Conservation (phyloP, 2,113 vertebrate species). For the Aplodontia rufa region DNA sequence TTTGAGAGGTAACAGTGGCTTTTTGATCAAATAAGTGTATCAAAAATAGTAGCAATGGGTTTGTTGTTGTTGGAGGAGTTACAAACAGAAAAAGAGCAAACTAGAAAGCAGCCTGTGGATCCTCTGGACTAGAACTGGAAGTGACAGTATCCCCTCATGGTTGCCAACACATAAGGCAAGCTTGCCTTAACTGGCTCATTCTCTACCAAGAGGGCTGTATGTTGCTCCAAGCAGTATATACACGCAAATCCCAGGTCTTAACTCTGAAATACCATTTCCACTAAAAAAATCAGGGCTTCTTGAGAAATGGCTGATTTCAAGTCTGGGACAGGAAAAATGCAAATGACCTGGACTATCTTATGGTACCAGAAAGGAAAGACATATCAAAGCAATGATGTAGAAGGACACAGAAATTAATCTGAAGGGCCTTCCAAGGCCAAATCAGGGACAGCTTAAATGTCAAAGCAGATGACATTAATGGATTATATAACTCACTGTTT, state of each 20-base stretch:
- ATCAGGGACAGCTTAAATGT: background rate
- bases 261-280: background rate
- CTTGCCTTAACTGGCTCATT: background rate
- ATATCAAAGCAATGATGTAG: background rate
- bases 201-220: background rate
- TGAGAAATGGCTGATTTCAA: background rate
- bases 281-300: background rate
- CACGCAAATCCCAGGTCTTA: background rate
- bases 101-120: background rate
- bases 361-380: background rate
- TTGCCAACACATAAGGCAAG: background rate
- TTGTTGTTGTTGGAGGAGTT: background rate
- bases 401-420: background rate
- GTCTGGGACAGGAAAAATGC: background rate
- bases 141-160: background rate
- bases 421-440: background rate
- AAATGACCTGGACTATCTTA: background rate
- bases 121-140: background rate
- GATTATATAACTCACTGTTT: background rate
- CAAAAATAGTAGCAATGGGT: background rate
- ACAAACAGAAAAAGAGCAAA: background rate
- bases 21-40: background rate
- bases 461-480: background rate
- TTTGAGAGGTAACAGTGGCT: background rate
- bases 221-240: background rate